Conservation (phyloP, 2,113 vertebrate genomes). For the Hippopotamus amphibius region DNA sequence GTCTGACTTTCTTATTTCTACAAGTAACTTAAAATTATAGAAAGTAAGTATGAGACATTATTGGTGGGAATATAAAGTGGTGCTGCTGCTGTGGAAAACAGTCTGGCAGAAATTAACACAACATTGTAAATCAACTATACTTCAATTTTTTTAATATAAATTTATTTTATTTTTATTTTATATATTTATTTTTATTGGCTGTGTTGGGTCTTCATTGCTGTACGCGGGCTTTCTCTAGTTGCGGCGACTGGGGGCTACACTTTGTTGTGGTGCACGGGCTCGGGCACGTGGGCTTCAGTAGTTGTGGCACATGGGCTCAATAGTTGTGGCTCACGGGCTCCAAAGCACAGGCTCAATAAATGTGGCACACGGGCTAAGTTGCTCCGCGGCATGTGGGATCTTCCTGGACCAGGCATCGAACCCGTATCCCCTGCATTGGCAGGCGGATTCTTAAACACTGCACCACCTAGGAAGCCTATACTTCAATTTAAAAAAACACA, state of each 20-base stretch:
- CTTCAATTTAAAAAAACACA: neutral
- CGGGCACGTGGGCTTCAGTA: no score
- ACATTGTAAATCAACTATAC: neutral
- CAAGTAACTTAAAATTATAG: neutral
- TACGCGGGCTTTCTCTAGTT: no score
- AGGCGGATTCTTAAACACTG: neutral
- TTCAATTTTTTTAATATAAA: neutral
- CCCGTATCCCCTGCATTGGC: neutral
- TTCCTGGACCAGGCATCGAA: neutral
- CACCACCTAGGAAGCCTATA: neutral
- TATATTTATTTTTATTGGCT: no score
- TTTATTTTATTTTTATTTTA: no score
- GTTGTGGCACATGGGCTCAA: no score
- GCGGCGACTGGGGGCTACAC: no score
- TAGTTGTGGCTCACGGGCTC: no score
- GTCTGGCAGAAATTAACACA: neutral
- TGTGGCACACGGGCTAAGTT: no score
- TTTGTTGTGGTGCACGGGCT: no score
- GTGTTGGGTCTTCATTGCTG: no score
- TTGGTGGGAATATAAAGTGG: neutral
- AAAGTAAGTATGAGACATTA: neutral
- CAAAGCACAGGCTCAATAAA: no score
- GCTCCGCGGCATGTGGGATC: neutral
- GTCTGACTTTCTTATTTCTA: neutral
- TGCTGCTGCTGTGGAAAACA: neutral